Conservation (phyloP, 1,140 invertebrate species). For the Drosophila repletoides region DNA sequence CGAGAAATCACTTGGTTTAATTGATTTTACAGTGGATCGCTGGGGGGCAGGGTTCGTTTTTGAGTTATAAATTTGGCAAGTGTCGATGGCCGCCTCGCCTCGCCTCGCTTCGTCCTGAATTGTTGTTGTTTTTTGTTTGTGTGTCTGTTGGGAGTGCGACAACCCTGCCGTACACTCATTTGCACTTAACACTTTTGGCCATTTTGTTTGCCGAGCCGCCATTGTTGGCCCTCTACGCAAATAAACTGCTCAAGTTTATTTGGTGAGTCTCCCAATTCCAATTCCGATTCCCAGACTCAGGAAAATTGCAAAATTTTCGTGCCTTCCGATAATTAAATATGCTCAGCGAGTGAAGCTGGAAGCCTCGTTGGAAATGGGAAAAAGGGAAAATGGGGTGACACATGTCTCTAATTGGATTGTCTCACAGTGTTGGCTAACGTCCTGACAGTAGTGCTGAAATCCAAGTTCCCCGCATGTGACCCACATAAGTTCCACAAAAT, state of each 20-base stretch:
- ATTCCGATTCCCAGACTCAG: slow-evolving; percentile 29
- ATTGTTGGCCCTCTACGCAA: slow-evolving; percentile 37
- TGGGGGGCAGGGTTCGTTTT: slow-evolving; percentile 17
- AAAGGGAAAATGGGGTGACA: slow-evolving; percentile 16
- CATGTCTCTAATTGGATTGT: slow-evolving; percentile 74
- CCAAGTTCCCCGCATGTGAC: slow-evolving; percentile 33
- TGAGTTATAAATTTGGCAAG: slow-evolving; percentile 59
- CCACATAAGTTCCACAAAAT: slow-evolving; percentile 55
- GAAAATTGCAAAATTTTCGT: slow-evolving; percentile 69
- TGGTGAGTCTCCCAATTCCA: neutral
- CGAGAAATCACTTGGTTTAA: slow-evolving; percentile 61
- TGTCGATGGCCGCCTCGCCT: slow-evolving; percentile 54
- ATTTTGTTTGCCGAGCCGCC: slow-evolving; percentile 60
- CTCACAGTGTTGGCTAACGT: slow-evolving; percentile 60
- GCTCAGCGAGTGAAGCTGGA: slow-evolving; percentile 9
- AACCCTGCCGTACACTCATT: slow-evolving; percentile 53
- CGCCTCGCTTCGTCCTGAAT: too few species aligned
- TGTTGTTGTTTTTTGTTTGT: slow-evolving; percentile 57
- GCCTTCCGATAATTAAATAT: slow-evolving; percentile 71
- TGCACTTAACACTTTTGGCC: slow-evolving; percentile 73
- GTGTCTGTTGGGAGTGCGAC: slow-evolving; percentile 26
- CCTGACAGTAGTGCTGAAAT: slow-evolving; percentile 23
- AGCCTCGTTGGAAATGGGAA: too few species aligned
- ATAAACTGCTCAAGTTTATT: slow-evolving; percentile 48
- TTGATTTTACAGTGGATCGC: slow-evolving; percentile 65